These are phyloP conservation scores for Lates calcarifer DNA, from an alignment of 2,113 vertebrate genomes.

Conservation along the genomic window DNA sequence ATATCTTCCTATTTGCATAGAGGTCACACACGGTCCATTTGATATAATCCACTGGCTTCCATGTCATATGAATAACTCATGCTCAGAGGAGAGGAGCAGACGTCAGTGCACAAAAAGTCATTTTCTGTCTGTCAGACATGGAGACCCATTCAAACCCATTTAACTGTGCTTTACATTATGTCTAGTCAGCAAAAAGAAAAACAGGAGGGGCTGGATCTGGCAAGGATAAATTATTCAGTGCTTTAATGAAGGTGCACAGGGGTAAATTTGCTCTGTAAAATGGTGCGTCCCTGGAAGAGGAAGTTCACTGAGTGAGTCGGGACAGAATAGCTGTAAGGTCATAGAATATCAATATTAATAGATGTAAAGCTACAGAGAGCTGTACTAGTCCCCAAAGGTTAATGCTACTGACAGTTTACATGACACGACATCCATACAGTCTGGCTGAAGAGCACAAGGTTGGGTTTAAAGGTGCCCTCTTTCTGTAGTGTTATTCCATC, in stretches of 20 bases:
- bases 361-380: conserved; percentile 62
- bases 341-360: conserved; percentile 78
- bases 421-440: conserved; percentile 40
- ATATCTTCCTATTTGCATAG: conserved; percentile 55
- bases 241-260: conserved; percentile 68
- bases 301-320: conserved; percentile 55
- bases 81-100: conserved; percentile 43
- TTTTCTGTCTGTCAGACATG: conserved; percentile 59
- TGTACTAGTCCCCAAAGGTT: conserved; percentile 48
- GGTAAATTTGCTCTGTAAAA: conserved; percentile 69
- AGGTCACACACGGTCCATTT: conserved; percentile 58
- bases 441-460: conserved; percentile 20
- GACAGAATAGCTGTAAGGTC: conserved; percentile 67
- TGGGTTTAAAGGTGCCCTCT: conserved; percentile 43
- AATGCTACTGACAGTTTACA: conserved; percentile 63
- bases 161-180: conserved; percentile 52
- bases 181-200: conserved; percentile 68
- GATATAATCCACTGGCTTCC: conserved; percentile 54
- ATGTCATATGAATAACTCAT: conserved; percentile 60
- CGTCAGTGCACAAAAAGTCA: conserved; percentile 42
- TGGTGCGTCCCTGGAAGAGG: conserved; percentile 49
- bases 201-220: conserved; percentile 42
- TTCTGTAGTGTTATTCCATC: conserved; percentile 30
- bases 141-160: conserved; percentile 62
- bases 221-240: conserved; percentile 75